Evolutionary conservation across 2,888 invertebrate species (phyloP), one percentile per base, ranked within the genome.

Genomic region (Aphidius colemani): DNA sequence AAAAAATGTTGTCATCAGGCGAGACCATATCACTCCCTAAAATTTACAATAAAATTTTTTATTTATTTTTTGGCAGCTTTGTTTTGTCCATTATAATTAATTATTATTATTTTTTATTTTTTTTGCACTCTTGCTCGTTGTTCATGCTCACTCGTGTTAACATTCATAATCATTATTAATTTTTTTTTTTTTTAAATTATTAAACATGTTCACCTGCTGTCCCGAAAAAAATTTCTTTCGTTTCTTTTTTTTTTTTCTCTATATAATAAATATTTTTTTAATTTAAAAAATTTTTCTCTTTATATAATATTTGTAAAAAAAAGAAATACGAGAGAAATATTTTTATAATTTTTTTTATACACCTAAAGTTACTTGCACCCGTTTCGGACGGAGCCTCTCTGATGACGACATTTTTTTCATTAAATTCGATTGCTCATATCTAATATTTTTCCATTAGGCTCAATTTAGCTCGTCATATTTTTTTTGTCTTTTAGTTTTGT

Each of bases 301-400:
- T 45, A 39, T 64, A 72, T n/a, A n/a, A n/a, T 13, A 13, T 13
- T 13, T 77, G 75, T 75, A 75, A 74, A 76, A 72, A 73, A 72
- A 75, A 75, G 75, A 75, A 74, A 72, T 72, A 72, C 75, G 74
- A 75, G 73, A 71, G 74, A 72, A 72, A 74, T 71, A 72, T 68
- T 74, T 68, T 70, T 71, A 67, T 71, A 69, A 69, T 69, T 63
- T 57, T 69, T 71, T 78, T 78, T 78, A 74, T 78, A 79, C 78
- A 79, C 73, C 78, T 79, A 79, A 79, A 79, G 72, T 79, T 78
- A 78, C 72, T 77, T 75, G 78, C 79, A 78, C 78, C 78, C 79
- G 74, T 77, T 77, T 75, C 74, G 77, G 78, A 79, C 76, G 78
- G 78, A 76, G 76, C 73, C 78, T 2, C 13, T 74, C 74, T 77